Base-by-base conservation (phyloP, 2,888 invertebrate genomes). In the Papilio protenor region DNA sequence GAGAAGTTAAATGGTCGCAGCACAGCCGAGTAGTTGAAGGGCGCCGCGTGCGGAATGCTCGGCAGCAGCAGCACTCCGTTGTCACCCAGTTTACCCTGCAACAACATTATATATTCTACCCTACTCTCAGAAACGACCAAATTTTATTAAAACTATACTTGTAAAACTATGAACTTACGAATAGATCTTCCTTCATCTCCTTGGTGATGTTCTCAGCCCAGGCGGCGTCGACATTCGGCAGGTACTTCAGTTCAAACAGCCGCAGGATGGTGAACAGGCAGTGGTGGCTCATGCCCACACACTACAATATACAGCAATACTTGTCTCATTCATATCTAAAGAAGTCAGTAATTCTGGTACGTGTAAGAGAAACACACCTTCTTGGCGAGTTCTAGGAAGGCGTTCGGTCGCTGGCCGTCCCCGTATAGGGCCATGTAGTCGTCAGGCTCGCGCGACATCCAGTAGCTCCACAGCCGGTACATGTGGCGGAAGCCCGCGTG, bases 11-110 rank as follows among this genome's bases (percentile, higher is more conserved):
- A 97, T 0, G 98, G 97, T 71, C 97, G 96, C 10, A 98, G 87
- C 78, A 97, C 95, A 21, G 97, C 95, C 57, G 97, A 96, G 89
- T 97, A 96, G 91, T 99, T 98, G 90, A 97, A 98, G 27, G 97
- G 97, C 0, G 99, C 97, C 2, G 97, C 95, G 79, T 96, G 96
- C 0, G 99, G 98, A 40, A 96, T 96, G 61, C 98, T 97, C 8
- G 98, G 98, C 86, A 97, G 97, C 40, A 99, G 90, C 1, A 99
- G 92, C 0, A 99, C 96, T 0, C 98, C 98, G 88, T 98, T 96
- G 77, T 97, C 95, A 4, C 97, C 97, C 33, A 99, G 92, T 81
- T 97, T 95, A 61, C 96, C 95, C 96, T 97, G 89, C n/a, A n/a
- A n/a, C n/a, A n/a, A n/a, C n/a, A n/a, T n/a, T n/a, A n/a, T n/a